phyloP scores from a whole-genome alignment of 2,797 vertebrate genomes.

The Lepidocolaptes lacrymiger region DNA sequence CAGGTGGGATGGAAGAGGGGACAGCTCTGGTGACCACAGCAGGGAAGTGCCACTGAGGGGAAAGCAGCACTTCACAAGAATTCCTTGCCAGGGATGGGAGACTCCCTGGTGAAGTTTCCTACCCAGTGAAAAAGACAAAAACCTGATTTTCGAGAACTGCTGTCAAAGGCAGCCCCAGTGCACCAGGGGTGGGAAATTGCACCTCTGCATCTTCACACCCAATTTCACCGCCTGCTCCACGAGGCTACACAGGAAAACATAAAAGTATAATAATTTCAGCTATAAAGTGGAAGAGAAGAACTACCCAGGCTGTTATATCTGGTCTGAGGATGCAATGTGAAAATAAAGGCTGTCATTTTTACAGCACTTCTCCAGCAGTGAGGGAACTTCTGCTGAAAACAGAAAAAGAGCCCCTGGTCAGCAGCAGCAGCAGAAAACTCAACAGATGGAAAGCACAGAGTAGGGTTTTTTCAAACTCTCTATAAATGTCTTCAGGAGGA shows the following conservation, averaged over 20 bases:
- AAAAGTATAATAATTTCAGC: background rate
- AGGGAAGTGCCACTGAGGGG: background rate
- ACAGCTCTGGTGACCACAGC: rapidly evolving
- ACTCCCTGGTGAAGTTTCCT: background rate
- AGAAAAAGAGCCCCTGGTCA: background rate
- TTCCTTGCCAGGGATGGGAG: background rate
- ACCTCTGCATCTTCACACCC: background rate
- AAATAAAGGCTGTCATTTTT: background rate
- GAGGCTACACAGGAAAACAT: background rate
- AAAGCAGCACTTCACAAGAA: background rate
- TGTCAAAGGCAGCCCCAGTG: background rate
- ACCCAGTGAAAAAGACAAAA: background rate
- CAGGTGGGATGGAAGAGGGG: background rate
- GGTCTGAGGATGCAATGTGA: background rate
- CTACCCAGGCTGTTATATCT: background rate
- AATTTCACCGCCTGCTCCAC: background rate
- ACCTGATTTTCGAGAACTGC: background rate
- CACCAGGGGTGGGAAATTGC: background rate
- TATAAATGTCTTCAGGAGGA: constrained; percentile 1
- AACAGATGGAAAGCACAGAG: background rate
- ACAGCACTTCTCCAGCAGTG: constrained; percentile 10
- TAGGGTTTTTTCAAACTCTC: background rate
- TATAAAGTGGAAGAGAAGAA: background rate
- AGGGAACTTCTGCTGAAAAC: constrained; percentile 6
- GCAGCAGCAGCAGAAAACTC: background rate